A percentile compares a stretch with the other conserved stretches of the same genome.
Evolutionary conservation across 2,797 vertebrate genomes (phyloP).

Genomic region (Dendrocincla fuliginosa): DNA sequence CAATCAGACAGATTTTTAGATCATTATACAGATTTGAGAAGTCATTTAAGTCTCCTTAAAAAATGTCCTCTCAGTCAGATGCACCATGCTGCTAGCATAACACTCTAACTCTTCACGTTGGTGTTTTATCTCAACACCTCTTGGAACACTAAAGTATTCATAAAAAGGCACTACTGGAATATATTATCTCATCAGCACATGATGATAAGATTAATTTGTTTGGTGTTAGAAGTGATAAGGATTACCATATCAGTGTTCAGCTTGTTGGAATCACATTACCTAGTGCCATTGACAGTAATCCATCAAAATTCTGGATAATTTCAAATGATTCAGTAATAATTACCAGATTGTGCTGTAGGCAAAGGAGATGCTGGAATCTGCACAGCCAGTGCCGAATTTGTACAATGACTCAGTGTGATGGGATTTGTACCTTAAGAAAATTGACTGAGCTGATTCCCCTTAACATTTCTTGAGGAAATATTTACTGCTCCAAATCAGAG

Average conservation of each 20-base stretch:
- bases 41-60: neutral
- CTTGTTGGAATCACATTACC: conserved; percentile 4
- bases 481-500: neutral
- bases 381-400: neutral
- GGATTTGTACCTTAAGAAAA: conserved; percentile 14
- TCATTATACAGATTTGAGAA: neutral
- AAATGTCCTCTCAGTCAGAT: neutral
- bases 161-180: conserved; percentile 17
- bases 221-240: conserved; percentile 6
- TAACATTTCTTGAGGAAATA: neutral
- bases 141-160: conserved; percentile 8
- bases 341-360: neutral
- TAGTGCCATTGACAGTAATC: neutral
- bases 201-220: conserved; percentile 37
- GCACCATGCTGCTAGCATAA: neutral
- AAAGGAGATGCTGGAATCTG: neutral
- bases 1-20: neutral
- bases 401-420: neutral
- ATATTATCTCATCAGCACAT: conserved; percentile 39
- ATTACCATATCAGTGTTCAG: neutral
- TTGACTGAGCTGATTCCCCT: neutral
- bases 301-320: conserved; percentile 24
- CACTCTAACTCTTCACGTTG: neutral
- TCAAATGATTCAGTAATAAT: conserved; percentile 27
- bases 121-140: neutral